Evolutionary conservation across 2,113 vertebrate species (phyloP), one percentile per base, ranked within the genome.

Genomic region (Trematocara nigrifrons): DNA sequence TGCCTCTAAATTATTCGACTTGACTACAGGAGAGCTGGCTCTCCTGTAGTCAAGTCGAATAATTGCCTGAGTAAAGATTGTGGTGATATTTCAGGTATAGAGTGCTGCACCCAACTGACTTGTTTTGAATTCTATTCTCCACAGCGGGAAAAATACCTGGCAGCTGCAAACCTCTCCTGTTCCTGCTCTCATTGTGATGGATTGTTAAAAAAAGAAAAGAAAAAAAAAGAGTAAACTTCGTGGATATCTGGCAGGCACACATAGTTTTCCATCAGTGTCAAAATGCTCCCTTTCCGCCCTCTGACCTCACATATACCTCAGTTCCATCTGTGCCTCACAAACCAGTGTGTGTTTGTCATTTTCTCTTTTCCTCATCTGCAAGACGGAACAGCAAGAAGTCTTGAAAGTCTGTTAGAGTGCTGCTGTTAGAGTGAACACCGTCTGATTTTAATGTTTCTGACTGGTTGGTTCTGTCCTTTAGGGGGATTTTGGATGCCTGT

Each of bases 101-200:
- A 82, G 56, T 16, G 59, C 57, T 10, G 33, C 69, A 80, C 80
- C 71, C 8, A 18, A 71, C 45, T 66, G 90, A 80, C 82, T 92
- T 93, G 90, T 94, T 95, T 92, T 90, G 81, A 91, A 91, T 95
- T 87, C 84, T 93, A 89, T 93, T 91, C 88, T 53, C 49, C 79
- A 71, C 87, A 91, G 71, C 13, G 16, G 83, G 83, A 66, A 53
- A 85, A 89, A 71, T 91, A 91, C 61, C 90, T 86, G 86, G 57
- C 85, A 88, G 91, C 45, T 89, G 61, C 52, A 83, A 89, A 80
- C 29, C 40, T 85, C 38, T 38, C 52, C 42, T 35, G 42, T 80
- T 89, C 83, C 52, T 81, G 33, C 56, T 87, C 66, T 81, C 79
- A 87, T 88, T 89, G 78, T 26, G 66, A 83, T 66, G 78, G 87